Evolutionary conservation across 2,888 invertebrate genomes (phyloP).

Genomic region (Abrostola triplasia): DNA sequence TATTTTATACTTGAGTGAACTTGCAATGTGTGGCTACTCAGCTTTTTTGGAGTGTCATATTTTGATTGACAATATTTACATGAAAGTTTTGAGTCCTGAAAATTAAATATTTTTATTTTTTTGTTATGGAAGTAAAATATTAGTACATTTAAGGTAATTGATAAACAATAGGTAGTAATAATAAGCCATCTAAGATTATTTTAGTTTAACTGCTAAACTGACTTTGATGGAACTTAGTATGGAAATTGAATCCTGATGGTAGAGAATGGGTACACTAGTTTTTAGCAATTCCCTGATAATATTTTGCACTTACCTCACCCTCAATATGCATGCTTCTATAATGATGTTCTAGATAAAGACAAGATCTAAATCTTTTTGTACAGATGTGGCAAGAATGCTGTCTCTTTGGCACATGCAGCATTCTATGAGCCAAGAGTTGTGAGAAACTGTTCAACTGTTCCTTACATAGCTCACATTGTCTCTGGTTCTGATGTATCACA

Average conservation of each 20-base stretch:
- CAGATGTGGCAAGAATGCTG: slow-evolving; percentile 70
- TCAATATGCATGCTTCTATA: slow-evolving; percentile 66
- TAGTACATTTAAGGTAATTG: too few relatives aligned
- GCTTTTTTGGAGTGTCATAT: slow-evolving; percentile 56
- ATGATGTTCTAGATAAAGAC: slow-evolving; percentile 67
- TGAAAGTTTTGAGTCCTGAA: slow-evolving; percentile 60
- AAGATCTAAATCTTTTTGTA: slow-evolving; percentile 47
- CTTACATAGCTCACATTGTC: slow-evolving; percentile 64
- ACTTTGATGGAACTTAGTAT: too few relatives aligned
- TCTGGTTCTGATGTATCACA: slow-evolving; percentile 62
- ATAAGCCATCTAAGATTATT: not conserved
- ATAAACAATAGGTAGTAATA: too few relatives aligned
- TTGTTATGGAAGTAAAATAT: not conserved
- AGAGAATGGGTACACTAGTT: too few relatives aligned
- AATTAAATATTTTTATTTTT: slow-evolving; percentile 26
- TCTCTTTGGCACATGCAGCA: slow-evolving; percentile 62
- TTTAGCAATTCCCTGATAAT: not conserved
- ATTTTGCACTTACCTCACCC: slow-evolving; percentile 61
- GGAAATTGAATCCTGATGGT: too few relatives aligned
- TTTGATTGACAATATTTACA: slow-evolving; percentile 64
- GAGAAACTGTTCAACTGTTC: slow-evolving; percentile 61
- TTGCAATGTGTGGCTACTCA: slow-evolving; percentile 58
- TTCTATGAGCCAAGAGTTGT: slow-evolving; percentile 68
- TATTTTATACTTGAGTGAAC: slow-evolving; percentile 59
- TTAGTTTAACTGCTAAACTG: too few relatives aligned